These are phyloP conservation scores for Xestia rhomboidea DNA, from an alignment of 2,888 invertebrate genomes.

Conservation along the genomic window DNA sequence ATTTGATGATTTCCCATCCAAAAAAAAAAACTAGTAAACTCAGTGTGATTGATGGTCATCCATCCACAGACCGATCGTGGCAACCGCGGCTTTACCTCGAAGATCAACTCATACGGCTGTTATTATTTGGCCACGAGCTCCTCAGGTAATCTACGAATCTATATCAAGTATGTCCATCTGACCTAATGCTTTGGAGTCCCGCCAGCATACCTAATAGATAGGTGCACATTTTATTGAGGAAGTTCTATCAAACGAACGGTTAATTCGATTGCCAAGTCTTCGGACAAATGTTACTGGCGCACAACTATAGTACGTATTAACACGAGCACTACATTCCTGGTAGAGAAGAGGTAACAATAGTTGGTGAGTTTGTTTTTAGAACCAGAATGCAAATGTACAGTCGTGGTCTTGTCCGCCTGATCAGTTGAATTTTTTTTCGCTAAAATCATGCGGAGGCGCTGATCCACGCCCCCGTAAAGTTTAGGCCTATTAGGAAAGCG, in stretches of 20 bases:
- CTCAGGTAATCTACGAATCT: background rate
- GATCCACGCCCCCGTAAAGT: too few relatives aligned
- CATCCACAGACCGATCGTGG: too few relatives aligned
- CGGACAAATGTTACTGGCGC: conserved; percentile 39
- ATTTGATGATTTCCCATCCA: too few relatives aligned
- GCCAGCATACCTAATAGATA: conserved; percentile 79
- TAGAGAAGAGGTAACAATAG: too few relatives aligned
- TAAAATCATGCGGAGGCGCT: too few relatives aligned
- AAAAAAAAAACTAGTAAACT: too few relatives aligned
- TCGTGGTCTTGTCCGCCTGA: too few relatives aligned
- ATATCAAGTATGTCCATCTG: conserved; percentile 68
- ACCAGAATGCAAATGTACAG: background rate
- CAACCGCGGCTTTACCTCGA: background rate
- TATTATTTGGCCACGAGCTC: background rate
- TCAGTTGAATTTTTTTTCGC: too few relatives aligned
- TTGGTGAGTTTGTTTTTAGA: background rate
- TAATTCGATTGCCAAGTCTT: conserved; percentile 51
- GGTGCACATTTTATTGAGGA: conserved; percentile 69
- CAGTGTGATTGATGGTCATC: background rate
- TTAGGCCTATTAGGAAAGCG: too few relatives aligned
- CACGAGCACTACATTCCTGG: background rate
- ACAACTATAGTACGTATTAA: background rate
- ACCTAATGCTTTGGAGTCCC: conserved; percentile 79
- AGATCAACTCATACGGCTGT: background rate
- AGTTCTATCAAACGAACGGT: conserved; percentile 56